Evolutionary conservation across 2,797 vertebrate genomes (phyloP).

Genomic region (Erpetoichthys calabaricus): DNA sequence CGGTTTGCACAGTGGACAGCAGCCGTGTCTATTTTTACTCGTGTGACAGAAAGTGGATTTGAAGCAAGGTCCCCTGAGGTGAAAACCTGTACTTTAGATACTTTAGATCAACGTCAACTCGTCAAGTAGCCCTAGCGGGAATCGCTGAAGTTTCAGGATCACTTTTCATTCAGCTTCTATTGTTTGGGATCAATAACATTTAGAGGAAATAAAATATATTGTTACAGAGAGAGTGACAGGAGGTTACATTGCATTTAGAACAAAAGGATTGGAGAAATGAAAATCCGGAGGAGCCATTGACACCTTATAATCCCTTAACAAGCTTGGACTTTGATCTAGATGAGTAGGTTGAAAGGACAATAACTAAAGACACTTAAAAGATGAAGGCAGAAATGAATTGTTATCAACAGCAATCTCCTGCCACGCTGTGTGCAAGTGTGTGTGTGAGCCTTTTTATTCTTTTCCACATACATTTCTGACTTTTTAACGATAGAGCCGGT

Average conservation of each 20-base stretch:
- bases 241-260: constrained; percentile 1
- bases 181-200: constrained; percentile 42
- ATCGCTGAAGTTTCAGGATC: constrained; percentile 41
- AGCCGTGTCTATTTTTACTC: neutral
- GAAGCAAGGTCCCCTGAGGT: constrained; percentile 1
- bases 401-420: constrained; percentile 8
- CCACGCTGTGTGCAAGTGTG: neutral
- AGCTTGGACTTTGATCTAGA: constrained; percentile 35
- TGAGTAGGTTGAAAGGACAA: constrained; percentile 5
- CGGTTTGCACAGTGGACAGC: too few relatives aligned
- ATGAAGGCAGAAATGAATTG: constrained; percentile 8
- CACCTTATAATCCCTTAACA: constrained; percentile 8
- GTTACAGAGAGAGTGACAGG: constrained; percentile 15
- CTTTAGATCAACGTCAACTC: constrained; percentile 9
- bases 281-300: neutral
- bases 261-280: neutral
- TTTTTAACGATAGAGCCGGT: constrained; percentile 14
- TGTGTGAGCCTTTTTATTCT: constrained; percentile 8
- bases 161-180: constrained; percentile 29
- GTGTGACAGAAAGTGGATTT: neutral
- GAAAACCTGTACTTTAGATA: neutral
- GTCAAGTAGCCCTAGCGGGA: constrained; percentile 28
- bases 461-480: constrained; percentile 11
- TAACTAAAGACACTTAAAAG: constrained; percentile 10
- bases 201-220: constrained; percentile 33